A percentile compares a stretch with the other conserved stretches of the same genome.
These are phyloP conservation scores for Periparus ater DNA, from an alignment of 2,797 vertebrate species.

Conservation along the genomic window DNA sequence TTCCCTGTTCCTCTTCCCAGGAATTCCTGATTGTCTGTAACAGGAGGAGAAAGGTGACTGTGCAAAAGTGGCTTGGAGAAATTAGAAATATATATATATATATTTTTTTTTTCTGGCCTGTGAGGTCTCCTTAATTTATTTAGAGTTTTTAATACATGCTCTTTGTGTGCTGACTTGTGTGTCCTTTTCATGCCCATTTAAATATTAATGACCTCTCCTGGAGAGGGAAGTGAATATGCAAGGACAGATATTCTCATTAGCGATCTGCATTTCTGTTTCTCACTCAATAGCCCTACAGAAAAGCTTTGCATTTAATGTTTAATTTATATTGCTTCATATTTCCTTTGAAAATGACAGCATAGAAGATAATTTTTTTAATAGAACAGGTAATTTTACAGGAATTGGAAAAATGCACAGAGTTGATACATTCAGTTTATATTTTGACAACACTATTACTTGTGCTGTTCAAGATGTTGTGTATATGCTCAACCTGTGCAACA, in stretches of 20 bases:
- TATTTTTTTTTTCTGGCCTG: not conserved
- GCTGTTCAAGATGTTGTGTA: not conserved
- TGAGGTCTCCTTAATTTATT: not conserved
- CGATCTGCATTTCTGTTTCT: slow-evolving; percentile 1
- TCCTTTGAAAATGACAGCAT: not conserved
- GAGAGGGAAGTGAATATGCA: not conserved
- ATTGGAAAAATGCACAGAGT: not conserved
- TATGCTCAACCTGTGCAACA: not conserved
- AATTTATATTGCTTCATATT: not conserved
- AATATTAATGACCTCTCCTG: not conserved
- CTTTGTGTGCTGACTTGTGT: not conserved
- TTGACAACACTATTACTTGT: not conserved
- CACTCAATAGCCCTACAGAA: not conserved
- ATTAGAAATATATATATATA: not conserved
- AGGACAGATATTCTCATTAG: not conserved
- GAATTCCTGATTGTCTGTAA: not conserved
- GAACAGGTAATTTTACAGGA: not conserved
- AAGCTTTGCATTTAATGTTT: slow-evolving; percentile 4
- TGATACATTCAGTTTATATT: not conserved
- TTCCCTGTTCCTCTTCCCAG: not conserved
- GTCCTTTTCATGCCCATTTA: not conserved
- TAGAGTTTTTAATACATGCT: not conserved
- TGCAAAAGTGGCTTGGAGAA: not conserved
- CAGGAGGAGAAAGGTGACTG: not conserved
- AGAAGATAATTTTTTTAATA: not conserved